A percentile compares a stretch with the other conserved stretches of the same genome.
Conservation (phyloP, 1,140 invertebrate genomes). For the Calephelis nemesis region DNA sequence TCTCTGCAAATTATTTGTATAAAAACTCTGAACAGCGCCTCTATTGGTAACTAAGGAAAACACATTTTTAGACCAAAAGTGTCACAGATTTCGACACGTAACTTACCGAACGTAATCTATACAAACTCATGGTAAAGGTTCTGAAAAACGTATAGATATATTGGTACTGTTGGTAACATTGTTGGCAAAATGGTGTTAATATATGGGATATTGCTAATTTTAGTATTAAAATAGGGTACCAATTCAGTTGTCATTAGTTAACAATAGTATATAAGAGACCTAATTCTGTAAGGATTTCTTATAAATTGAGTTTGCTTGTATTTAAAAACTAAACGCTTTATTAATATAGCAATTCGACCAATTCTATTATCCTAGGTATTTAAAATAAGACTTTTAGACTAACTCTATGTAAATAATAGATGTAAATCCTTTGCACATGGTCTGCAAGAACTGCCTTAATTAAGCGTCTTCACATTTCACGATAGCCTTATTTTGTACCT, state of each 20-base stretch:
- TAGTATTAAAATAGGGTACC: neutral
- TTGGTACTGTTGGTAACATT: too few species aligned
- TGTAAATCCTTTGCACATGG: conserved; percentile 42
- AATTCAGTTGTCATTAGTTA: too few species aligned
- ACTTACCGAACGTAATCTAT: too few species aligned
- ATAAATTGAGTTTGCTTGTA: conserved; percentile 34
- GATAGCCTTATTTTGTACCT: conserved; percentile 76
- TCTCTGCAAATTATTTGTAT: too few species aligned
- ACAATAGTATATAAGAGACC: neutral
- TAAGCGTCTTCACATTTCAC: conserved; percentile 74
- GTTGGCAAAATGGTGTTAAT: too few species aligned
- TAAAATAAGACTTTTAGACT: conserved; percentile 36
- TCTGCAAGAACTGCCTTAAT: conserved; percentile 62
- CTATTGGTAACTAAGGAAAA: too few species aligned
- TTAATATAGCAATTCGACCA: conserved; percentile 48
- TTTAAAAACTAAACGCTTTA: conserved; percentile 48
- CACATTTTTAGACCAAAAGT: too few species aligned
- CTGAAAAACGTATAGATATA: too few species aligned
- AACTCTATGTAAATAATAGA: conserved; percentile 55
- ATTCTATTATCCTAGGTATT: conserved; percentile 34
- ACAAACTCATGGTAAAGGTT: too few species aligned
- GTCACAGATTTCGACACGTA: too few species aligned
- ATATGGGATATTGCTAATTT: too few species aligned
- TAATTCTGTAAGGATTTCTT: neutral
- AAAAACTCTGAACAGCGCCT: too few species aligned